A percentile compares a stretch with the other conserved stretches of the same genome.
Evolutionary conservation across 2,888 invertebrate genomes (phyloP).

Genomic region (Odontothrips loti): DNA sequence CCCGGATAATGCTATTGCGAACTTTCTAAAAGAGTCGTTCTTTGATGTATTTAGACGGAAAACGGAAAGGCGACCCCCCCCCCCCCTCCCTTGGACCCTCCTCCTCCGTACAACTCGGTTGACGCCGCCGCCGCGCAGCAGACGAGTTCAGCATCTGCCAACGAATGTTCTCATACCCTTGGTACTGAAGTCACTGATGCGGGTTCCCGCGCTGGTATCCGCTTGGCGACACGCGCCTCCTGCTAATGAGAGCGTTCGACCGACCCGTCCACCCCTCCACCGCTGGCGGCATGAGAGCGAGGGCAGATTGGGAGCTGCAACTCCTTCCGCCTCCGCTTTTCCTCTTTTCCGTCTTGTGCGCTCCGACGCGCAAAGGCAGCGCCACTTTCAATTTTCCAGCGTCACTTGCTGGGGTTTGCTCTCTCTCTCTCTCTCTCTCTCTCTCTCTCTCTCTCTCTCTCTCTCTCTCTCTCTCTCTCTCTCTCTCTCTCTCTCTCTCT

Average conservation of each 20-base stretch:
- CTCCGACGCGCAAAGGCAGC: neutral
- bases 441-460: neutral
- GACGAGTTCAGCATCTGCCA: neutral
- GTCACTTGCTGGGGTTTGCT: neutral
- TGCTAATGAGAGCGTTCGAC: too few species aligned
- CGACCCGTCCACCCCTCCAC: too few species aligned
- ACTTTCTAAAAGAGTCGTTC: neutral
- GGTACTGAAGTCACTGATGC: too few species aligned
- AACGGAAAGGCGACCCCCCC: neutral
- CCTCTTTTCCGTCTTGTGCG: neutral
- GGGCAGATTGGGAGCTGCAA: neutral
- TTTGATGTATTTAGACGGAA: conserved; percentile 14
- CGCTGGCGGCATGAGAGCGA: neutral
- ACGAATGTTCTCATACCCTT: too few species aligned
- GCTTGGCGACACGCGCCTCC: too few species aligned
- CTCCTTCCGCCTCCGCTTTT: neutral
- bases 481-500: neutral
- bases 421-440: neutral
- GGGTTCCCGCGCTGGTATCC: too few species aligned
- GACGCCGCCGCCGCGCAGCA: too few species aligned
- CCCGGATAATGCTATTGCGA: neutral
- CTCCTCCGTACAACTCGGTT: neutral
- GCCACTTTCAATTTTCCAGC: conserved; percentile 12
- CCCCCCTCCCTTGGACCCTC: neutral
- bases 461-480: neutral